These are phyloP conservation scores for Caenorhabditis inopinata DNA, from an alignment of 1,140 invertebrate genomes.

Conservation along the genomic window DNA sequence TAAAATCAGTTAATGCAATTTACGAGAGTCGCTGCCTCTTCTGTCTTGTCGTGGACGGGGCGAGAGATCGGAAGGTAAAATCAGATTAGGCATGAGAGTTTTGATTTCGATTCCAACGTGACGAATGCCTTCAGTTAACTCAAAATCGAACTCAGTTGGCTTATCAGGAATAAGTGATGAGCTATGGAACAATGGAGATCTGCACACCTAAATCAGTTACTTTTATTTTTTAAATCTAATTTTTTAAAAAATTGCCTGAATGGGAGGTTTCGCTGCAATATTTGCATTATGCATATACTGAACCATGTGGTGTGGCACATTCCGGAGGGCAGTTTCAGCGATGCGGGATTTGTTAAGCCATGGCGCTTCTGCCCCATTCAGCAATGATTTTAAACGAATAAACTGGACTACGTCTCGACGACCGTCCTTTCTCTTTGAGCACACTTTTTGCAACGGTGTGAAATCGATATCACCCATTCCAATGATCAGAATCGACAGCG, in stretches of 20 bases:
- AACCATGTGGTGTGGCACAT: constrained; percentile 36
- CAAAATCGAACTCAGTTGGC: constrained; percentile 40
- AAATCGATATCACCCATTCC: constrained; percentile 36
- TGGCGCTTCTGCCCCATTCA: constrained; percentile 3
- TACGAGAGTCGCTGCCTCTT: constrained; percentile 36
- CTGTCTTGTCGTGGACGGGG: constrained; percentile 17
- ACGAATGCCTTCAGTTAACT: not conserved
- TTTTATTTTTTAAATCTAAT: not conserved
- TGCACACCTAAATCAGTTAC: not conserved
- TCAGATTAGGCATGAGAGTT: constrained; percentile 1
- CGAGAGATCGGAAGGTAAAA: constrained; percentile 12
- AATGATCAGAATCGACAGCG: constrained; percentile 36
- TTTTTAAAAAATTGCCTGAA: constrained; percentile 14
- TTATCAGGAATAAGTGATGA: constrained; percentile 42
- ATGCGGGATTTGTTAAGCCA: constrained; percentile 3
- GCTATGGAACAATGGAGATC: constrained; percentile 37
- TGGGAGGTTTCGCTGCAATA: constrained; percentile 40
- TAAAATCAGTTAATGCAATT: too few relatives aligned
- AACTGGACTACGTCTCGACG: constrained; percentile 25
- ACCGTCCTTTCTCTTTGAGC: constrained; percentile 31
- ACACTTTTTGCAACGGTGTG: constrained; percentile 17
- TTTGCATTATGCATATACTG: constrained; percentile 36
- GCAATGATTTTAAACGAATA: not conserved
- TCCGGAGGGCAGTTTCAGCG: not conserved
- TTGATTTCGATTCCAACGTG: not conserved